Conservation (phyloP, 2,113 vertebrate species). For the Recurvirostra avosetta region DNA sequence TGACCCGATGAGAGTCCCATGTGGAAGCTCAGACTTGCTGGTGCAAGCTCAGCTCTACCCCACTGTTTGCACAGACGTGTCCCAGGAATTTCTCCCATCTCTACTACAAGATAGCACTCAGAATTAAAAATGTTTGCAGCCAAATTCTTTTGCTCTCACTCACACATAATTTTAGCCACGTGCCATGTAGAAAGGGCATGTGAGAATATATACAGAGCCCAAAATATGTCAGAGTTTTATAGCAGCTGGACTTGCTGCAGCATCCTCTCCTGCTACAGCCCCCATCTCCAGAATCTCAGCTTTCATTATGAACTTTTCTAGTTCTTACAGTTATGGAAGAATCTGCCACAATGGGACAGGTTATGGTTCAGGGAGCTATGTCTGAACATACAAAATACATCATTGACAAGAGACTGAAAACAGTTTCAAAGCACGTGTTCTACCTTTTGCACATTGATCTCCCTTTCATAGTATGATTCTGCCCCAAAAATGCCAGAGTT, state of each 20-base stretch:
- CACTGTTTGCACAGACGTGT: neutral
- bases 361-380: neutral
- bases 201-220: neutral
- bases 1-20: neutral
- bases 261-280: neutral
- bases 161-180: neutral
- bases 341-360: neutral
- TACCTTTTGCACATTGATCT: neutral
- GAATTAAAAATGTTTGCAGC: neutral
- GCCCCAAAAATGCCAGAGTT: neutral
- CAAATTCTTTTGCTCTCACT: neutral
- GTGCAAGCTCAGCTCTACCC: neutral
- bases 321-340: neutral
- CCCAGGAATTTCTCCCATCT: neutral
- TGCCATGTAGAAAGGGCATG: neutral
- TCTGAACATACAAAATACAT: neutral
- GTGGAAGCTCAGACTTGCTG: neutral
- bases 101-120: neutral
- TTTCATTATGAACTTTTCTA: neutral
- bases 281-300: neutral
- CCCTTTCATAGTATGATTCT: neutral
- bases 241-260: neutral
- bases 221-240: neutral
- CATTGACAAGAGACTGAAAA: neutral
- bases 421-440: neutral